Percentiles rank a stretch among this genome's conserved stretches.
Conservation (phyloP, 2,113 vertebrate genomes). For the Clinocottus analis region DNA sequence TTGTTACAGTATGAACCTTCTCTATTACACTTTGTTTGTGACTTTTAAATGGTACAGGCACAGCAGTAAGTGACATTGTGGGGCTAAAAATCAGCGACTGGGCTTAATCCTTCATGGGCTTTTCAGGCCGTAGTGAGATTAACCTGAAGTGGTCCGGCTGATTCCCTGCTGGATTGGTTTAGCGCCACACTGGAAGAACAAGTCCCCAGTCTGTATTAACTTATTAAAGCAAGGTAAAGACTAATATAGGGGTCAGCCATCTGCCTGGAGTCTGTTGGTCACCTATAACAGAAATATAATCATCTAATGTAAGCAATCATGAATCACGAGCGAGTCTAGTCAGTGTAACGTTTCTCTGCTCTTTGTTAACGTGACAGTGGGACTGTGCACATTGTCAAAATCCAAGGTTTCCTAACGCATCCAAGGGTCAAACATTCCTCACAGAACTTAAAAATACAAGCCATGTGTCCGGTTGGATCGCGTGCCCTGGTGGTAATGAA, state of each 20-base stretch:
- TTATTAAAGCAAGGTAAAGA: slow-evolving; percentile 55
- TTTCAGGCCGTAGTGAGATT: slow-evolving; percentile 76
- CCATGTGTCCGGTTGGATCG: not conserved
- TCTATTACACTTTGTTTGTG: slow-evolving; percentile 43
- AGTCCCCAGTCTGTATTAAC: slow-evolving; percentile 49
- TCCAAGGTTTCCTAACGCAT: not conserved
- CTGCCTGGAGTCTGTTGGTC: slow-evolving; percentile 34
- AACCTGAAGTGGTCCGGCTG: slow-evolving; percentile 81
- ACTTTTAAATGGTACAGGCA: slow-evolving; percentile 56
- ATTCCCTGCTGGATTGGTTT: slow-evolving; percentile 66
- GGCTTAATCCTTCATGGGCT: slow-evolving; percentile 76
- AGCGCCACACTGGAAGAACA: slow-evolving; percentile 49
- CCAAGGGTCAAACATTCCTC: slow-evolving; percentile 2
- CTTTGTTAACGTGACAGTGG: not conserved
- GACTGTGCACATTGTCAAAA: not conserved
- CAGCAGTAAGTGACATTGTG: slow-evolving; percentile 53
- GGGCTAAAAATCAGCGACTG: slow-evolving; percentile 62
- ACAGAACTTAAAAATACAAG: slow-evolving; percentile 3
- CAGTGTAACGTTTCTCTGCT: not conserved
- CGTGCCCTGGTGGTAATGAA: slow-evolving; percentile 18
- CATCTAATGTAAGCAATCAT: slow-evolving; percentile 35
- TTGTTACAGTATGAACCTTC: slow-evolving; percentile 20
- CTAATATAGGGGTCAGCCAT: slow-evolving; percentile 61
- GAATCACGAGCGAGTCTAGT: not conserved
- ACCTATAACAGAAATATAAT: slow-evolving; percentile 31